phyloP scores from a whole-genome alignment of 2,888 invertebrate genomes.

The Hirudinaria manillensis region DNA sequence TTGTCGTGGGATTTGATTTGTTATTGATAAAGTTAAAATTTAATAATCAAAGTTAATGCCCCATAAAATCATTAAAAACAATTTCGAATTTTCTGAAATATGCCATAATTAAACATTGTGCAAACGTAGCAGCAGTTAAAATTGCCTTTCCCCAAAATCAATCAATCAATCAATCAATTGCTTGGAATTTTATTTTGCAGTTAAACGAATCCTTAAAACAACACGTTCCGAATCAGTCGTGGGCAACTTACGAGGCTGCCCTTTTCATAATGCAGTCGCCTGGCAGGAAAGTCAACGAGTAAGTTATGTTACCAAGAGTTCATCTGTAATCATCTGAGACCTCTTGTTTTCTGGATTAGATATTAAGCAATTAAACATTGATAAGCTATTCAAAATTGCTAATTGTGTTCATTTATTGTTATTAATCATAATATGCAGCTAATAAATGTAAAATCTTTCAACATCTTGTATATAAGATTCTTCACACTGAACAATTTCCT shows the following conservation, averaged over 20 bases:
- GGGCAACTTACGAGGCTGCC: conserved; percentile 89
- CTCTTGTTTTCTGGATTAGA: neutral
- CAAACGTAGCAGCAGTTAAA: too few species aligned
- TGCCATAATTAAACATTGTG: too few species aligned
- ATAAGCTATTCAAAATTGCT: neutral
- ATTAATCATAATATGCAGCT: too few species aligned
- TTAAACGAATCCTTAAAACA: conserved; percentile 13
- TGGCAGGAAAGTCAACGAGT: conserved; percentile 89
- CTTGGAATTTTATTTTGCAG: neutral
- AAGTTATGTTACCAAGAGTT: too few species aligned
- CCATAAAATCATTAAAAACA: neutral
- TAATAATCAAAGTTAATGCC: neutral
- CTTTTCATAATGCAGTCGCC: conserved; percentile 90
- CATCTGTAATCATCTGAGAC: neutral
- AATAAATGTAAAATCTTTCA: too few species aligned
- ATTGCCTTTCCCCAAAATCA: too few species aligned
- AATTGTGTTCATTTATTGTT: too few species aligned
- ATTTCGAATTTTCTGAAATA: neutral
- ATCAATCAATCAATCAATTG: too few species aligned
- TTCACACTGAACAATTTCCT: too few species aligned
- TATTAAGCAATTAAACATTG: too few species aligned
- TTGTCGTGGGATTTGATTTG: neutral
- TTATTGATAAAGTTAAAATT: neutral
- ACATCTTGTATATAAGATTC: too few species aligned
- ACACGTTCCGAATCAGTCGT: conserved; percentile 51